These are phyloP conservation scores for Enteromius viviparus DNA, from an alignment of 2,797 vertebrate species.

Conservation along the genomic window DNA sequence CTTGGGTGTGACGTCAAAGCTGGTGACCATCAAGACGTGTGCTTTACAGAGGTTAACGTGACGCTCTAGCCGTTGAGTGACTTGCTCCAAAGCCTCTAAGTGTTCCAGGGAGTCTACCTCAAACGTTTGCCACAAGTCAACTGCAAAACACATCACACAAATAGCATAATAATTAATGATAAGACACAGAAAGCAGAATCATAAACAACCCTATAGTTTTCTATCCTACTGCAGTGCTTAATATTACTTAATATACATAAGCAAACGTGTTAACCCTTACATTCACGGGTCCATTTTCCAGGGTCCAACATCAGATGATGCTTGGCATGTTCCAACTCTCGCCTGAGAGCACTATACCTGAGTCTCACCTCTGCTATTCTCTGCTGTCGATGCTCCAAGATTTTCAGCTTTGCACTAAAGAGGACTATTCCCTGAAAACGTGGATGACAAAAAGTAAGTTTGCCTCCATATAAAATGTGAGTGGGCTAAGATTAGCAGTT, in stretches of 20 bases:
- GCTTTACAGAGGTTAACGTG: slow-evolving; percentile 90
- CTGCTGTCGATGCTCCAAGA: slow-evolving; percentile 88
- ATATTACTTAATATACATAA: not conserved
- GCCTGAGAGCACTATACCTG: slow-evolving; percentile 88
- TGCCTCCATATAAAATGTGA: slow-evolving; percentile 12
- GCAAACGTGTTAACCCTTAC: slow-evolving; percentile 76
- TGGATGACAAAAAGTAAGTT: slow-evolving; percentile 43
- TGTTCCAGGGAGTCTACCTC: slow-evolving; percentile 92
- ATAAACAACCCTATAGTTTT: slow-evolving; percentile 5
- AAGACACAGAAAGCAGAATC: slow-evolving; percentile 15
- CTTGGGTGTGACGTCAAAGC: slow-evolving; percentile 84
- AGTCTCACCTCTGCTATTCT: slow-evolving; percentile 86
- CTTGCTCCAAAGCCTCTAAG: slow-evolving; percentile 87
- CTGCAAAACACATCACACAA: slow-evolving; percentile 70
- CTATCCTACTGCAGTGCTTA: not conserved
- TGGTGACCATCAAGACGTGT: slow-evolving; percentile 91
- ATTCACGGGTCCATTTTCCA: slow-evolving; percentile 87
- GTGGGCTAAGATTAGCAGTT: slow-evolving; percentile 14
- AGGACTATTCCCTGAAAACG: slow-evolving; percentile 79
- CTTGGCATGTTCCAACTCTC: slow-evolving; percentile 87
- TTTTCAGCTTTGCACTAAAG: slow-evolving; percentile 91
- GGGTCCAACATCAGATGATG: slow-evolving; percentile 88
- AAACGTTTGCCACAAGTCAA: slow-evolving; percentile 88
- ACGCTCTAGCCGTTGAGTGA: slow-evolving; percentile 85
- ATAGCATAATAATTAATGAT: slow-evolving; percentile 31